These are phyloP conservation scores for Psammodynastes pulverulentus DNA, from an alignment of 2,113 vertebrate species.

Conservation along the genomic window DNA sequence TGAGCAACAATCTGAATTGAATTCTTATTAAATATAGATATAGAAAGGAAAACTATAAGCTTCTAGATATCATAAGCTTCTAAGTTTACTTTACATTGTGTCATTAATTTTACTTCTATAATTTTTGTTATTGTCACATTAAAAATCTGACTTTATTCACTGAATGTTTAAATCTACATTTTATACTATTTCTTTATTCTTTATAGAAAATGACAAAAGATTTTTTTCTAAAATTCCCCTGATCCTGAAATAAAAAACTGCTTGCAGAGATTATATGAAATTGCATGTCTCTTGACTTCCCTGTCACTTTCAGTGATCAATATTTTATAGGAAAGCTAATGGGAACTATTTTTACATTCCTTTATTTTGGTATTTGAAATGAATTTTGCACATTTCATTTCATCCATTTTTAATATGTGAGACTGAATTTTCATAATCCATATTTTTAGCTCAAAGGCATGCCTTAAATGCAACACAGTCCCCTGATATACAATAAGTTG, in stretches of 20 bases:
- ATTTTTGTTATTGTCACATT: not conserved
- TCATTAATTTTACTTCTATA: not conserved
- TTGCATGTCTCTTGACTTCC: conserved; percentile 20
- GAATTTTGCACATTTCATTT: conserved; percentile 30
- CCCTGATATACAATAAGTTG: not conserved
- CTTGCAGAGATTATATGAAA: conserved; percentile 20
- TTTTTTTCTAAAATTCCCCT: conserved; percentile 2
- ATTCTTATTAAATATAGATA: not conserved
- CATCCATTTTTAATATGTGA: conserved; percentile 35
- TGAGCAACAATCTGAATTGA: not conserved
- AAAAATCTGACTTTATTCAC: not conserved
- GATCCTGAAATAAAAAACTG: not conserved
- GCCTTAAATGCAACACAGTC: not conserved
- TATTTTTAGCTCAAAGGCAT: conserved; percentile 22
- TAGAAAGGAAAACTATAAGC: not conserved
- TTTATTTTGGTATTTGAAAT: conserved; percentile 41
- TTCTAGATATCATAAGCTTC: not conserved
- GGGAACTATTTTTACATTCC: conserved; percentile 34
- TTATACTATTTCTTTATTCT: not conserved
- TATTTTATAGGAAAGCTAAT: conserved; percentile 28
- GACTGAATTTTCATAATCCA: conserved; percentile 29
- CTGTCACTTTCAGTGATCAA: conserved; percentile 29
- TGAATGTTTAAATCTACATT: not conserved
- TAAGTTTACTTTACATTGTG: not conserved
- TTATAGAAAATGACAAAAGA: not conserved